Evolutionary conservation across 2,888 invertebrate genomes (phyloP).

Genomic region (Bellardia bayeri): DNA sequence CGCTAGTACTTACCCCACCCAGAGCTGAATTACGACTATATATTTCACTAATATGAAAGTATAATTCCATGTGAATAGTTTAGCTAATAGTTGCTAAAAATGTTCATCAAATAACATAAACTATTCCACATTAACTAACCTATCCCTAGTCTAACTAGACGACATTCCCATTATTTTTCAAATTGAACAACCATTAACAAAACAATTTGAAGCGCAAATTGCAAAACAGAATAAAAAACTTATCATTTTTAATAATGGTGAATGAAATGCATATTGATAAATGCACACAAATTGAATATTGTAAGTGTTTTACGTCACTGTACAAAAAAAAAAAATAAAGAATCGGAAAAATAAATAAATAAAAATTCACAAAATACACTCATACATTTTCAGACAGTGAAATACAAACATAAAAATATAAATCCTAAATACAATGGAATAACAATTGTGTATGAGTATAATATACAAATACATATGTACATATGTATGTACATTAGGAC

Average conservation of each 20-base stretch:
- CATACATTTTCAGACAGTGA: not conserved
- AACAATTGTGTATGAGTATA: not conserved
- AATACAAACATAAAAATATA: not conserved
- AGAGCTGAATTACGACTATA: too few relatives aligned
- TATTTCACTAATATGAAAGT: too few relatives aligned
- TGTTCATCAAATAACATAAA: not conserved
- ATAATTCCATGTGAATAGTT: too few relatives aligned
- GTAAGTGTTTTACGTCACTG: slow-evolving; percentile 46
- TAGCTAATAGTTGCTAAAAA: not conserved
- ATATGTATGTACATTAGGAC: too few relatives aligned
- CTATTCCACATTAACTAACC: not conserved
- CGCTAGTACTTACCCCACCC: too few relatives aligned
- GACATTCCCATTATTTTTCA: slow-evolving; percentile 3
- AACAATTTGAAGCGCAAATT: slow-evolving; percentile 15
- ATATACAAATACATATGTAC: not conserved
- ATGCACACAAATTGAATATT: slow-evolving; percentile 43
- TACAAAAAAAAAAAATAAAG: not conserved
- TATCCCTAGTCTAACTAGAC: not conserved
- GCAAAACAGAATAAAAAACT: not conserved
- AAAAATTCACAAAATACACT: not conserved
- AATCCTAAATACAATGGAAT: slow-evolving; percentile 27
- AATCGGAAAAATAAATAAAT: slow-evolving; percentile 13
- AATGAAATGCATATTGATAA: slow-evolving; percentile 30
- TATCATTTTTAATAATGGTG: slow-evolving; percentile 2
- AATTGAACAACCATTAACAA: slow-evolving; percentile 13